phyloP scores from a whole-genome alignment of 1,140 invertebrate genomes.

The Melanaphis sacchari region DNA sequence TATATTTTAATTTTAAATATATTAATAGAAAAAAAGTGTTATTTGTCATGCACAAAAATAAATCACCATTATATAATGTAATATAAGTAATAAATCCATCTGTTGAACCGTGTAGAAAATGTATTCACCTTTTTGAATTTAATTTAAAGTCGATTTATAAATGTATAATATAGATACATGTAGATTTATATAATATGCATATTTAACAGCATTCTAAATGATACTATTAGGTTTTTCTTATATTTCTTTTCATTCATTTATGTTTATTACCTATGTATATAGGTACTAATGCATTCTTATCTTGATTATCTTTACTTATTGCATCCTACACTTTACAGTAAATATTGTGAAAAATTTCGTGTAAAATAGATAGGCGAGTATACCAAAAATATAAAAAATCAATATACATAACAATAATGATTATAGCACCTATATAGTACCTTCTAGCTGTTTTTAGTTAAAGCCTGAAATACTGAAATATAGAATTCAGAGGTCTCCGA shows the following conservation, averaged over 20 bases:
- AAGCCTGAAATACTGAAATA: neutral
- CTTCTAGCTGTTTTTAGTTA: neutral
- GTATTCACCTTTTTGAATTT: neutral
- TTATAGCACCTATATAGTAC: neutral
- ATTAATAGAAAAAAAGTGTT: neutral
- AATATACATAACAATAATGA: neutral
- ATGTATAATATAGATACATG: neutral
- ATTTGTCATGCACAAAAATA: neutral
- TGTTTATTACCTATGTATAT: neutral
- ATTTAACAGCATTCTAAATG: neutral
- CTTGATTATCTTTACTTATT: neutral
- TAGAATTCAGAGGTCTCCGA: neutral
- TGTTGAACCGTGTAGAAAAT: neutral
- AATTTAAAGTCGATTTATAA: neutral
- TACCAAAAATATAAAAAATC: neutral
- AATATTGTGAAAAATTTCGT: neutral
- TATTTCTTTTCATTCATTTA: neutral
- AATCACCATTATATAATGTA: neutral
- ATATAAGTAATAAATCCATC: neutral
- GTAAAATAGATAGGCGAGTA: neutral
- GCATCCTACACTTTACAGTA: neutral
- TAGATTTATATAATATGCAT: neutral
- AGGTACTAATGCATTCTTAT: neutral
- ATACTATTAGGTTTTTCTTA: neutral
- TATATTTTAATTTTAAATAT: neutral